Conservation (phyloP, 1,140 invertebrate species). For the Zophobas atratus region DNA sequence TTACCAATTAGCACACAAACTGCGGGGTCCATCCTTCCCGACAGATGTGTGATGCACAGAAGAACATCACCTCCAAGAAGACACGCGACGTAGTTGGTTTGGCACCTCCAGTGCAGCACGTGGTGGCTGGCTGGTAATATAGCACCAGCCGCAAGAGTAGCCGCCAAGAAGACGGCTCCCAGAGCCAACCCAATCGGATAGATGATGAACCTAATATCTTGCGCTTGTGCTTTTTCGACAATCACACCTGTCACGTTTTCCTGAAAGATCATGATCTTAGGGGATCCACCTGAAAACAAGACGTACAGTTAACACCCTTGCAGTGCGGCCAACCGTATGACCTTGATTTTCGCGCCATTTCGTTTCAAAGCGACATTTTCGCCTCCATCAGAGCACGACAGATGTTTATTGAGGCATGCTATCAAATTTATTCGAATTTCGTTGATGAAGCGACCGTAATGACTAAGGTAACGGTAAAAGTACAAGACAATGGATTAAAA, state of each 20-base stretch:
- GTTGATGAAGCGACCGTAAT: slow-evolving; percentile 8
- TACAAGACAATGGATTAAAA: slow-evolving; percentile 1
- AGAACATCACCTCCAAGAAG: slow-evolving; percentile 84
- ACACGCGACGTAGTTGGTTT: slow-evolving; percentile 86
- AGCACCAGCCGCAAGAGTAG: slow-evolving; percentile 82
- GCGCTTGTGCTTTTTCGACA: not conserved
- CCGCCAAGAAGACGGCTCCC: slow-evolving; percentile 83
- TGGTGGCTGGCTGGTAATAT: slow-evolving; percentile 85
- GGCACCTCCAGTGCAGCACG: slow-evolving; percentile 87
- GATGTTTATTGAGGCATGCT: not conserved
- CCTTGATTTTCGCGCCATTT: slow-evolving; percentile 55
- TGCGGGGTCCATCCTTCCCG: slow-evolving; percentile 71
- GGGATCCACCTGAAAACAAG: slow-evolving; percentile 54
- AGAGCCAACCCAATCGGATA: slow-evolving; percentile 84
- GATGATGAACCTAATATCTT: slow-evolving; percentile 75
- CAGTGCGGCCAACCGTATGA: not conserved
- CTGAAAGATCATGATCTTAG: slow-evolving; percentile 57
- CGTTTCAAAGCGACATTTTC: not conserved
- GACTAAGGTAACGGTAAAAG: slow-evolving; percentile 4
- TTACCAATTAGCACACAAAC: slow-evolving; percentile 78
- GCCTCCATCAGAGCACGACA: slow-evolving; percentile 18
- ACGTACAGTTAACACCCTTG: not conserved
- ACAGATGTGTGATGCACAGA: slow-evolving; percentile 81
- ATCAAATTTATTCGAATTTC: not conserved
- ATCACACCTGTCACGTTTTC: slow-evolving; percentile 44